Conservation (phyloP, 2,888 invertebrate genomes). For the Polydrusus cervinus region DNA sequence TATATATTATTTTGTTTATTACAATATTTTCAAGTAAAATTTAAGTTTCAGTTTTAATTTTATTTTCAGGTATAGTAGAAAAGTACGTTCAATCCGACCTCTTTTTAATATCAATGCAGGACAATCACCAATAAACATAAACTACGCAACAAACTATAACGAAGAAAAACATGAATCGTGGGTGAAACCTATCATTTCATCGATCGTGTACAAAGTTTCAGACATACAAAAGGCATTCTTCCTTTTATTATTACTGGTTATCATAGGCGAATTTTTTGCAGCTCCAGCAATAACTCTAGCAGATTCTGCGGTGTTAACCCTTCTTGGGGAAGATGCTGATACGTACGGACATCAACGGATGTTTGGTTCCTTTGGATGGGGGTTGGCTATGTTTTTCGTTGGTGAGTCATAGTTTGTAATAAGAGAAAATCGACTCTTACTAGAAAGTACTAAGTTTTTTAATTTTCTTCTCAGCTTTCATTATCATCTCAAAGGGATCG, state of each 20-base stretch:
- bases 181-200: conserved; percentile 94
- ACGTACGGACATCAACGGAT: conserved; percentile 97
- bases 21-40: no score
- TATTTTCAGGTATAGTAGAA: conserved; percentile 64
- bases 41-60: no score
- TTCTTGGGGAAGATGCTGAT: conserved; percentile 91
- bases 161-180: conserved; percentile 80
- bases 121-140: conserved; percentile 84
- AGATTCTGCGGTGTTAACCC: conserved; percentile 91
- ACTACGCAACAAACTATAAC: conserved; percentile 85
- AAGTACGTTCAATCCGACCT: conserved; percentile 70
- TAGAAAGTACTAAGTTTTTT: no score
- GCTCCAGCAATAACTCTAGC: conserved; percentile 97
- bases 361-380: conserved; percentile 97
- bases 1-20: no score
- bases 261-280: conserved; percentile 98
- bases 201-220: conserved; percentile 90
- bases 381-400: conserved; percentile 98
- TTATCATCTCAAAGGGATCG: no score
- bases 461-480: no score
- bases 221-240: conserved; percentile 98
- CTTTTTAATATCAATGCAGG: conserved; percentile 70
- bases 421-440: no score
- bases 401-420: conserved; percentile 70
- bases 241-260: conserved; percentile 90